Percentiles rank a stretch among this genome's conserved stretches.
Evolutionary conservation across 1,140 invertebrate genomes (phyloP).

Genomic region (Epicauta chinensis): DNA sequence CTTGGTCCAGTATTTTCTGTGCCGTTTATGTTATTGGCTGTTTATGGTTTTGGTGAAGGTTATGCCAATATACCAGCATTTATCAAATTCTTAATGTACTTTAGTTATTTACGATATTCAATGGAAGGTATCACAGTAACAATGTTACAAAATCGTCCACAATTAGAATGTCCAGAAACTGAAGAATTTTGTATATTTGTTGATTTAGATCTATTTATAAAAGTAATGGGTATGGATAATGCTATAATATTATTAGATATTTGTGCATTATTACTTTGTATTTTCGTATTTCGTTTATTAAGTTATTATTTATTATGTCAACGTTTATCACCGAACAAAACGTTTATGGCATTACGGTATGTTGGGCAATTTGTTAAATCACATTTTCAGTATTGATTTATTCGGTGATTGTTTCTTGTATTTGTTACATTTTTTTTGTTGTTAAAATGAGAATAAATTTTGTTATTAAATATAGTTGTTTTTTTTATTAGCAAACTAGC

Average conservation of each 20-base stretch:
- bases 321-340: conserved; percentile 59
- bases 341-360: conserved; percentile 44
- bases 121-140: conserved; percentile 73
- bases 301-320: conserved; percentile 61
- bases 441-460: no score
- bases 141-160: conserved; percentile 62
- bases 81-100: conserved; percentile 65
- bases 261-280: conserved; percentile 48
- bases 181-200: conserved; percentile 66
- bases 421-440: neutral
- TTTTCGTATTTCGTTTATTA: conserved; percentile 51
- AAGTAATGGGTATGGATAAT: conserved; percentile 57
- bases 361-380: conserved; percentile 39
- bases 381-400: conserved; percentile 17
- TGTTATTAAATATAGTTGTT: no score
- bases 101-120: conserved; percentile 72
- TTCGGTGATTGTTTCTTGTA: conserved; percentile 18
- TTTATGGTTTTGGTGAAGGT: conserved; percentile 67
- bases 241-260: conserved; percentile 57
- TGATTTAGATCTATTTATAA: conserved; percentile 54
- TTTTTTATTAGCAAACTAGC: no score
- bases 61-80: conserved; percentile 57
- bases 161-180: conserved; percentile 57
- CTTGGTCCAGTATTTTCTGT: conserved; percentile 66
- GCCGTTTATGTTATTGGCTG: conserved; percentile 68